A percentile compares a stretch with the other conserved stretches of the same genome.
Conservation (phyloP, 2,888 invertebrate genomes). For the Callinectes sapidus region DNA sequence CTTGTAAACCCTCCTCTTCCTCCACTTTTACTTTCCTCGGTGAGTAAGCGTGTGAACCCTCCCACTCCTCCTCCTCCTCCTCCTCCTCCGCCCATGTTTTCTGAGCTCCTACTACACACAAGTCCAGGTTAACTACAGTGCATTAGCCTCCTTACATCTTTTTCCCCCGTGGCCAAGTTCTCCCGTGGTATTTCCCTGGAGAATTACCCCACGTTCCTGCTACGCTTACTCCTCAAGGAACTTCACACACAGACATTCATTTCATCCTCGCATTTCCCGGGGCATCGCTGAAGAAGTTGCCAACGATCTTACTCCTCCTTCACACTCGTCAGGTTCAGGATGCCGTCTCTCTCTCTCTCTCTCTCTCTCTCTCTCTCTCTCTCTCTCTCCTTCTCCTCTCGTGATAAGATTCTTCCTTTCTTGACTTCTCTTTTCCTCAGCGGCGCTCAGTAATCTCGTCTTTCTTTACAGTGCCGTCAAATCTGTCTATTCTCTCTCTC, state of each 20-base stretch:
- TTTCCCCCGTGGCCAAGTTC: not conserved
- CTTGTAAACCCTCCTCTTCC: not conserved
- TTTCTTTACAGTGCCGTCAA: not conserved
- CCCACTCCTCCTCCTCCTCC: not conserved
- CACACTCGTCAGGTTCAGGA: not conserved
- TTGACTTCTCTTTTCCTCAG: conserved; percentile 7
- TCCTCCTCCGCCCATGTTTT: not conserved
- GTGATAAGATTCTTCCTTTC: not conserved
- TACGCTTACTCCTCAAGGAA: not conserved
- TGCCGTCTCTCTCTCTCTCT: not conserved
- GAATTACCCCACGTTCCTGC: not conserved
- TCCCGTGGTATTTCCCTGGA: not conserved
- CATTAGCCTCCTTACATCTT: conserved; percentile 12
- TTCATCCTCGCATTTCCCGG: not conserved
- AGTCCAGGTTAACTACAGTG: not conserved
- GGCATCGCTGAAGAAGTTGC: not conserved
- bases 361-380: no score
- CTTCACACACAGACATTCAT: conserved; percentile 7
- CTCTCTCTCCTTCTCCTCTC: no score
- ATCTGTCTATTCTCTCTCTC: not conserved
- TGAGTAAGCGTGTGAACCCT: not conserved
- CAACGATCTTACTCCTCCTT: conserved; percentile 3
- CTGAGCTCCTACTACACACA: not conserved
- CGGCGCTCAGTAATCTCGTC: not conserved
- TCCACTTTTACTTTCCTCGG: no score